Evolutionary conservation across 2,888 invertebrate species (phyloP).

Genomic region (Melieria omissa): DNA sequence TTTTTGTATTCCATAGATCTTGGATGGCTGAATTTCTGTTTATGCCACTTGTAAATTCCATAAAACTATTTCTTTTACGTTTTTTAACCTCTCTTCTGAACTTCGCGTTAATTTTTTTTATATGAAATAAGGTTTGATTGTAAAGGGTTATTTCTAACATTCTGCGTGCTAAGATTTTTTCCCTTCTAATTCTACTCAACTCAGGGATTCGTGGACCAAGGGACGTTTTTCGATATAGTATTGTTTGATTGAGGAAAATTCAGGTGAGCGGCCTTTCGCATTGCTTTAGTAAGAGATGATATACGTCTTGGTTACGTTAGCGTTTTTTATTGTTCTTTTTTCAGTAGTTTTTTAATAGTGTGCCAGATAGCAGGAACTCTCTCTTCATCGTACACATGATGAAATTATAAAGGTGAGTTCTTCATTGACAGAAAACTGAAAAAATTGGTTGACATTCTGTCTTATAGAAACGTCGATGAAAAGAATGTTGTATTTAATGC

Average conservation of each 20-base stretch:
- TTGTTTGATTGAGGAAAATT: neutral
- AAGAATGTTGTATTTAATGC: no score
- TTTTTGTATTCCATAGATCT: constrained; percentile 32
- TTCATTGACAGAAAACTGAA: no score
- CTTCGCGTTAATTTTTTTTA: constrained; percentile 22
- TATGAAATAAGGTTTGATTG: constrained; percentile 4
- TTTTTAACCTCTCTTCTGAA: constrained; percentile 13
- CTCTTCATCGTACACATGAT: no score
- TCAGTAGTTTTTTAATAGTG: neutral
- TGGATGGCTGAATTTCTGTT: constrained; percentile 14
- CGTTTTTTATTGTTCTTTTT: neutral
- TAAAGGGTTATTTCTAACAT: neutral
- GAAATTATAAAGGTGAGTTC: no score
- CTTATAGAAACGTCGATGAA: no score
- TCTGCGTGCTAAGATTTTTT: neutral
- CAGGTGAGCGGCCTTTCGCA: neutral
- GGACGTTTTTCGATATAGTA: neutral
- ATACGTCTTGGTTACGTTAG: neutral
- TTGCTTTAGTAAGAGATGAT: neutral
- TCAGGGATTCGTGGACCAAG: no score
- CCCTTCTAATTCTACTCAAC: no score
- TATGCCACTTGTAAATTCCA: no score
- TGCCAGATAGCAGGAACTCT: no score
- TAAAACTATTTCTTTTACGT: constrained; percentile 17
- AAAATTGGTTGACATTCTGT: no score